phyloP scores from a whole-genome alignment of 1,140 invertebrate genomes.

The Physella acuta region DNA sequence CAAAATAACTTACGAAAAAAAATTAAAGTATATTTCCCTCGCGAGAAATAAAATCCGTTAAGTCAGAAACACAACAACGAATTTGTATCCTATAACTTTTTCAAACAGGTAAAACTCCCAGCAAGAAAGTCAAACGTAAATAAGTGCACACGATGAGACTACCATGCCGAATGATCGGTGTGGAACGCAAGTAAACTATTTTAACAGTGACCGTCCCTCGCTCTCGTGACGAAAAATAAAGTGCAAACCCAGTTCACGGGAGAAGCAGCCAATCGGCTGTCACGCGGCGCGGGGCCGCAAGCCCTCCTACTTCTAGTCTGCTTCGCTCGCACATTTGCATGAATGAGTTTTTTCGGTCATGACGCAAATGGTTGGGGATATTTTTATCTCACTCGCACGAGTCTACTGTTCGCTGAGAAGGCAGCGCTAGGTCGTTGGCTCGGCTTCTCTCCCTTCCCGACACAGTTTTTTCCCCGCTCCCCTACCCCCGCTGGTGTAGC shows the following conservation, averaged over 20 bases:
- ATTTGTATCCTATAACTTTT: no score
- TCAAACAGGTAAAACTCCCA: background rate
- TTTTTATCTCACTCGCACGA: background rate
- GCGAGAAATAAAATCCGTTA: no score
- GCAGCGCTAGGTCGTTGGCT: slow-evolving; percentile 18
- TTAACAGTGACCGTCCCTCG: background rate
- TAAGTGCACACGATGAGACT: background rate
- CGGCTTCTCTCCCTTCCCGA: slow-evolving; percentile 1
- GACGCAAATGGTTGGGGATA: slow-evolving; percentile 19
- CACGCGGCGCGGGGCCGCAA: slow-evolving; percentile 11
- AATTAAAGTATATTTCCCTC: no score
- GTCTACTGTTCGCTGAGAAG: background rate
- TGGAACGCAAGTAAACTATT: background rate
- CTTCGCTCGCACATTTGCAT: slow-evolving; percentile 11
- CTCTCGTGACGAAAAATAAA: background rate
- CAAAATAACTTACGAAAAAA: no score
- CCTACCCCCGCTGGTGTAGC: background rate
- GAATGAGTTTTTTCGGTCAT: slow-evolving; percentile 21
- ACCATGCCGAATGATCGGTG: background rate
- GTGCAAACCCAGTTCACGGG: background rate
- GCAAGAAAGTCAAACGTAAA: background rate
- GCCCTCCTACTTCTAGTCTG: background rate
- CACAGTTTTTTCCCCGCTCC: background rate
- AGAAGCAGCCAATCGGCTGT: slow-evolving; percentile 11
- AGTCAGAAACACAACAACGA: no score